These are phyloP conservation scores for Cotesia vestalis DNA, from an alignment of 1,140 invertebrate species.

Conservation along the genomic window DNA sequence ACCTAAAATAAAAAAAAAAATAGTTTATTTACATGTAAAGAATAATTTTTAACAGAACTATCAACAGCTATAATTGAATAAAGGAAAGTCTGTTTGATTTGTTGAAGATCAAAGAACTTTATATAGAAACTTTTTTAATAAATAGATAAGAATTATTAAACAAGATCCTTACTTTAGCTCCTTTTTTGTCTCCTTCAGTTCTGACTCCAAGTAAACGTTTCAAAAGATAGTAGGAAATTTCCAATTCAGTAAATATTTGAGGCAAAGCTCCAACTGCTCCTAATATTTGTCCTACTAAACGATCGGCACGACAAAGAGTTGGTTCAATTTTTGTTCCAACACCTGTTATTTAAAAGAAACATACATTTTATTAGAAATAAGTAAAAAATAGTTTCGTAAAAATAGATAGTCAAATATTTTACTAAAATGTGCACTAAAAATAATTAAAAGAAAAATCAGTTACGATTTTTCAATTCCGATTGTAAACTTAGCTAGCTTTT, in stretches of 20 bases:
- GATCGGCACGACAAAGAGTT: constrained; percentile 95
- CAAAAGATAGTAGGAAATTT: constrained; percentile 97
- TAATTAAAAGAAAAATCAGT: too few relatives aligned
- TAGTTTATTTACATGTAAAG: too few relatives aligned
- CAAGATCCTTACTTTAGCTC: constrained; percentile 81
- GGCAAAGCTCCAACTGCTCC: constrained; percentile 97
- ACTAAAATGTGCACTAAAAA: too few relatives aligned
- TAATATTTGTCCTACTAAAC: constrained; percentile 97
- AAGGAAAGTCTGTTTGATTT: not conserved
- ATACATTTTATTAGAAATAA: constrained; percentile 12
- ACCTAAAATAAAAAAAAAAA: constrained; percentile 66
- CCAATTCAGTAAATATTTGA: constrained; percentile 97
- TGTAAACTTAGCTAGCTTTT: too few relatives aligned
- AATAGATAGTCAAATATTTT: too few relatives aligned
- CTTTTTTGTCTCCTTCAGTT: constrained; percentile 99
- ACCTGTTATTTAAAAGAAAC: constrained; percentile 65
- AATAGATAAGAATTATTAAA: not conserved
- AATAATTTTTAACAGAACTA: constrained; percentile 2
- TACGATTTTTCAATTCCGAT: too few relatives aligned
- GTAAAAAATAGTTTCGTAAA: too few relatives aligned
- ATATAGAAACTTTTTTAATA: constrained; percentile 27
- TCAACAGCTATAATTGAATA: constrained; percentile 17
- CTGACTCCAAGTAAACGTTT: constrained; percentile 95
- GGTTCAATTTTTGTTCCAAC: constrained; percentile 99
- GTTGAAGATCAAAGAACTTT: too few relatives aligned